Evolutionary conservation across 2,888 invertebrate genomes (phyloP).

Genomic region (Pycnomerus fuliginosus): DNA sequence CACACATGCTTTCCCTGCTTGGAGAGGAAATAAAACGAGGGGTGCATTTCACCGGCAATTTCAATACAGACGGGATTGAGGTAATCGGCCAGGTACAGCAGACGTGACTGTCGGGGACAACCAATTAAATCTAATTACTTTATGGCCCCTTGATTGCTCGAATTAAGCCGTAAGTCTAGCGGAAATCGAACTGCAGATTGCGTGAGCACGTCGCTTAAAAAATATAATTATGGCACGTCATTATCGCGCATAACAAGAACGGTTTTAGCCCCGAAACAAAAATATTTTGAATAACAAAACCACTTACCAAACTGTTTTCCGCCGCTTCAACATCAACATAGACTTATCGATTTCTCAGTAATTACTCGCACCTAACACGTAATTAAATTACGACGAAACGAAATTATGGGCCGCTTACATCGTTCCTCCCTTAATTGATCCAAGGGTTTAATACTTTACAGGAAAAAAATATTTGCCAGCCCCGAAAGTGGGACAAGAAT

Average conservation of each 20-base stretch:
- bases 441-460: no score
- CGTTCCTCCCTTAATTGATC: no score
- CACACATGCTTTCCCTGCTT: conserved; percentile 5
- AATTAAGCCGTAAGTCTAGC: conserved; percentile 42
- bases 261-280: conserved; percentile 4
- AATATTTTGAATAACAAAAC: conserved; percentile 15
- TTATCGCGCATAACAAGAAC: conserved; percentile 11
- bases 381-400: no score
- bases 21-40: conserved; percentile 11
- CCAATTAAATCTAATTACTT: conserved; percentile 40
- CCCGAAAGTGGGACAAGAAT: no score
- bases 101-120: conserved; percentile 17
- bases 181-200: conserved; percentile 47
- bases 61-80: conserved; percentile 10
- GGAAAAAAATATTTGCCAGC: no score
- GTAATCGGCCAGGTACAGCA: conserved; percentile 16
- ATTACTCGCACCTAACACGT: no score
- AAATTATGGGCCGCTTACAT: no score
- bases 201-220: conserved; percentile 27
- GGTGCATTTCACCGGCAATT: conserved; percentile 11
- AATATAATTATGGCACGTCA: conserved; percentile 11
- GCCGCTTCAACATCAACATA: no score
- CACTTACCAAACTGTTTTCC: no score
- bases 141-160: conserved; percentile 45
- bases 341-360: no score